A percentile compares a stretch with the other conserved stretches of the same genome.
Evolutionary conservation across 2,797 vertebrate genomes (phyloP).

Genomic region (Poecilia velifera): DNA sequence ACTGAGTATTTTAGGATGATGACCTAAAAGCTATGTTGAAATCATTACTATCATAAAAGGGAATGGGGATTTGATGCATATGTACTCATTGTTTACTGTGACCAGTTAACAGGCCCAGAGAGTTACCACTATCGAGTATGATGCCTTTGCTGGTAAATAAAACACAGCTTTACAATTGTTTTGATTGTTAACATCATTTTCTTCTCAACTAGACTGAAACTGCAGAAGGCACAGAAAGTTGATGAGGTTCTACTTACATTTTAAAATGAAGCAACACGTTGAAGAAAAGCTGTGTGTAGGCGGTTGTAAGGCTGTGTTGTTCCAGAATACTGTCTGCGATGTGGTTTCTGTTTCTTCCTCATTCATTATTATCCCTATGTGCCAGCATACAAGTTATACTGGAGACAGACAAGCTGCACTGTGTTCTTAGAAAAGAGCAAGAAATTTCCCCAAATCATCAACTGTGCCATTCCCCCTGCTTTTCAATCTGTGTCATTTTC

Average conservation of each 20-base stretch:
- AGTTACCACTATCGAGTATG: neutral
- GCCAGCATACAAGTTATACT: neutral
- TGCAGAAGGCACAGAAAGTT: neutral
- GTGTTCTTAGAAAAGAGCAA: neutral
- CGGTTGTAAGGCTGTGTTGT: neutral
- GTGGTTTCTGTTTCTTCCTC: conserved; percentile 8
- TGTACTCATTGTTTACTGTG: neutral
- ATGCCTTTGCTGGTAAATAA: neutral
- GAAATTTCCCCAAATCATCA: conserved; percentile 17
- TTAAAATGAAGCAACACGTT: conserved; percentile 12
- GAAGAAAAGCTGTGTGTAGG: conserved; percentile 17
- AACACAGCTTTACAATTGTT: neutral
- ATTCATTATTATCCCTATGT: neutral
- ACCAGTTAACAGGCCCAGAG: neutral
- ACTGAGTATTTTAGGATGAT: neutral
- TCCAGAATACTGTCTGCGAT: conserved; percentile 2
- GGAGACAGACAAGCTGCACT: neutral
- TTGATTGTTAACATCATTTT: neutral
- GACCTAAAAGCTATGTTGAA: neutral
- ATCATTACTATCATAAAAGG: neutral
- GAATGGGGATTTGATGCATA: neutral
- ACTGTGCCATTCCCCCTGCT: conserved; percentile 1
- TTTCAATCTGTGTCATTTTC: conserved; percentile 14
- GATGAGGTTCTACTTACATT: neutral
- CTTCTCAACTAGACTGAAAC: neutral